Evolutionary conservation across 1,140 invertebrate species (phyloP), one percentile per base, ranked within the genome.

Genomic region (Procambarus virginalis): DNA sequence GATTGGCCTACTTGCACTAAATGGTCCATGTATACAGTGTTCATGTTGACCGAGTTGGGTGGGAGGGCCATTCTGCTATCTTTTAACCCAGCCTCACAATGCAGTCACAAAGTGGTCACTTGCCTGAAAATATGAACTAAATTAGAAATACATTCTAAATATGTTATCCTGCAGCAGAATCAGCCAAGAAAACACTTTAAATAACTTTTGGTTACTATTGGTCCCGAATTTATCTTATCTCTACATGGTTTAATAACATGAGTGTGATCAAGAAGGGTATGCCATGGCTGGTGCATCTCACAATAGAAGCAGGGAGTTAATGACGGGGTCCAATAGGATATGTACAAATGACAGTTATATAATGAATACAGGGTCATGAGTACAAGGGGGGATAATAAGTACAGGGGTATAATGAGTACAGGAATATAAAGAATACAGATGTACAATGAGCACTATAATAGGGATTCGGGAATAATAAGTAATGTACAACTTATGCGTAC

Each of bases 11-110:
- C 86, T 70, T 76, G 87, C 73, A 89, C 81, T 48, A 89, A 34
- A 70, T 89, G 87, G 81, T 89, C 87, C 87, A 89, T 89, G 73
- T 89, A 89, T 46, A 89, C 80, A 64, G 80, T 84, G 81, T 89
- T 89, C 87, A 89, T 89, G 87, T 89, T 89, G 60, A 89, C 80
- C 1, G 87, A 77, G 81, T 89, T 89, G 9, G 70, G 80, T 17
- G 79, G 80, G n/a, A 89, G 80, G 9, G 87, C 73, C 87, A 89
- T 89, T 17, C 34, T 68, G 64, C 68, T 70, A 55, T 73, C 20
- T 22, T 73, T 20, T 22, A 12, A 22, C 83, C 75, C 83, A 84
- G 51, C 70, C 20, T 51, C 64, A 84, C 64, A 34, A 70, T 20
- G 14, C 51, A n/a, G 22, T 20, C n/a, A 55, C 68, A 84, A 51